A percentile compares a stretch with the other conserved stretches of the same genome.
Evolutionary conservation across 2,888 invertebrate species (phyloP).

Genomic region (Odontomyia ornata): DNA sequence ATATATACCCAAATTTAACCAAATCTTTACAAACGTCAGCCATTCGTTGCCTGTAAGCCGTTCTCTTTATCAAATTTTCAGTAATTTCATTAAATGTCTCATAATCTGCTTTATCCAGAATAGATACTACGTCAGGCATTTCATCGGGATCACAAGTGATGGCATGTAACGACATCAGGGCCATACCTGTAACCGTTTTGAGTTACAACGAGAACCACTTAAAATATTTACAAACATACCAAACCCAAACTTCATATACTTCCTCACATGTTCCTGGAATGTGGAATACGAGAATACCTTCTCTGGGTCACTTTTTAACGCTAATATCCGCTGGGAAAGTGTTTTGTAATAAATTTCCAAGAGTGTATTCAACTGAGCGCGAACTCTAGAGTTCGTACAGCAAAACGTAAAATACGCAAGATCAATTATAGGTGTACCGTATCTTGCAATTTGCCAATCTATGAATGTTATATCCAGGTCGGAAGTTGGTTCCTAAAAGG

Average conservation of each 20-base stretch:
- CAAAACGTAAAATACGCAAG: slow-evolving; percentile 48
- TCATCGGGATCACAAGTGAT: slow-evolving; percentile 43
- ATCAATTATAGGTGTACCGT: slow-evolving; percentile 48
- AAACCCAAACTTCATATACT: slow-evolving; percentile 45
- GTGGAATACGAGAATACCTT: slow-evolving; percentile 26
- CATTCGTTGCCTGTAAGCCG: slow-evolving; percentile 43
- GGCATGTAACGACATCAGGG: slow-evolving; percentile 42
- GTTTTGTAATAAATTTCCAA: slow-evolving; percentile 40
- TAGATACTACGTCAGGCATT: slow-evolving; percentile 37
- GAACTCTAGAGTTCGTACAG: slow-evolving; percentile 45
- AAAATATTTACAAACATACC: slow-evolving; percentile 24
- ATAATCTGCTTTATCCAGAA: slow-evolving; percentile 34
- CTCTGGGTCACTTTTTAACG: slow-evolving; percentile 33
- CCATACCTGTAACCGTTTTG: no score
- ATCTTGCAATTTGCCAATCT: slow-evolving; percentile 49
- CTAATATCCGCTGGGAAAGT: slow-evolving; percentile 33
- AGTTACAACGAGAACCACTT: background rate
- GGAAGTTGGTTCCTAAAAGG: background rate
- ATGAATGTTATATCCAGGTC: slow-evolving; percentile 38
- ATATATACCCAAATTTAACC: background rate
- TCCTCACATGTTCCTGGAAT: slow-evolving; percentile 43
- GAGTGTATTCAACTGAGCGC: slow-evolving; percentile 37
- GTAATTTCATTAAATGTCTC: slow-evolving; percentile 23
- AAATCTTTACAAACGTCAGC: slow-evolving; percentile 45
- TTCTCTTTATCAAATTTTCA: slow-evolving; percentile 1